phyloP scores from a whole-genome alignment of 2,888 invertebrate genomes.

The Brenthis hecate region DNA sequence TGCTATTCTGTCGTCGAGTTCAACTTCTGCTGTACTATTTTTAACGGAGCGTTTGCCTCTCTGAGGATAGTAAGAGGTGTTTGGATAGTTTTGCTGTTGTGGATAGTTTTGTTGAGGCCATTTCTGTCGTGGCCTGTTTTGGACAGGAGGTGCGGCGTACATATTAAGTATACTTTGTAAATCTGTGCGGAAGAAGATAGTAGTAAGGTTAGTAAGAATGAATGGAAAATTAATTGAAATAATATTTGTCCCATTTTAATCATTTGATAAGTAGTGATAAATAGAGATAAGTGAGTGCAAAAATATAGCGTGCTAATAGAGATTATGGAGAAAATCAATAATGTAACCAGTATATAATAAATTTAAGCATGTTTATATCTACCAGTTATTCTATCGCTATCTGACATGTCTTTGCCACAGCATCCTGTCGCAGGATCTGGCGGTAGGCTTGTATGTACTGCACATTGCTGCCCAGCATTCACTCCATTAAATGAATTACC shows the following conservation, averaged over 20 bases:
- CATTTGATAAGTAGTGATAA: no score
- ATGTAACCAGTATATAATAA: background rate
- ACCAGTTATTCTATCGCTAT: constrained; percentile 61
- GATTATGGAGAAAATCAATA: background rate
- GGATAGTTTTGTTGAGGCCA: constrained; percentile 15
- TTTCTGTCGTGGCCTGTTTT: constrained; percentile 17
- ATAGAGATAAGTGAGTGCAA: no score
- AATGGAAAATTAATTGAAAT: no score
- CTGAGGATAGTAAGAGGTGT: constrained; percentile 24
- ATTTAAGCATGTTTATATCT: constrained; percentile 31
- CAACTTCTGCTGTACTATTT: constrained; percentile 41
- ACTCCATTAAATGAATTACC: constrained; percentile 25
- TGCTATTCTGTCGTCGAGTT: constrained; percentile 52
- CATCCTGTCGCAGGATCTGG: constrained; percentile 63
- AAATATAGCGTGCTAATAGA: no score
- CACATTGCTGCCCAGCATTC: constrained; percentile 51
- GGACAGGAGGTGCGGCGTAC: constrained; percentile 36
- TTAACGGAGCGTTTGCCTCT: constrained; percentile 33
- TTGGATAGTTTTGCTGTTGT: constrained; percentile 15
- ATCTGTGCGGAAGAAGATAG: constrained; percentile 34
- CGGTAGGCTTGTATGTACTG: constrained; percentile 54
- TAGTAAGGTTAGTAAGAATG: constrained; percentile 22
- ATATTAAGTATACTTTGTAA: constrained; percentile 45
- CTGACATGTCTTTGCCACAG: constrained; percentile 65
- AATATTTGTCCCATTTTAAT: no score